These are phyloP conservation scores for Rousettus madagascariensis DNA, from an alignment of 2,797 vertebrate species.

Conservation along the genomic window DNA sequence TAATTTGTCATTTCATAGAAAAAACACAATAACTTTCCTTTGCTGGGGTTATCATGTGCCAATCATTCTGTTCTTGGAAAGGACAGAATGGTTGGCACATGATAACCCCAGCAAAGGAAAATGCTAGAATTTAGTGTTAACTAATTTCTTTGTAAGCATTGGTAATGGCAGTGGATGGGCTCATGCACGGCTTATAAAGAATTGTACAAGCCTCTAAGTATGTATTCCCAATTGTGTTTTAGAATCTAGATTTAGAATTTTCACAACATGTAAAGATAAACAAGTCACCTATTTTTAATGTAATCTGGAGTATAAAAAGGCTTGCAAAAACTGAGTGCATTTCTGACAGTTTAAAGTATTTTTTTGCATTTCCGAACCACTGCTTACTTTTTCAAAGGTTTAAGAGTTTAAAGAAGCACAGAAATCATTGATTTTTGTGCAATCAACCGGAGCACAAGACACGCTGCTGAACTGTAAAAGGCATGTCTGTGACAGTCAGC, in stretches of 20 bases:
- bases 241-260: conserved; percentile 14
- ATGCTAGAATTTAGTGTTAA: neutral
- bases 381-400: neutral
- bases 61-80: neutral
- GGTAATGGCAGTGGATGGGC: neutral
- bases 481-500: neutral
- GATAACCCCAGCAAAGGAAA: neutral
- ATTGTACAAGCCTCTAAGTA: neutral
- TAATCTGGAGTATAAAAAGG: neutral
- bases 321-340: neutral
- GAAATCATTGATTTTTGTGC: neutral
- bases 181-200: neutral
- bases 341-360: neutral
- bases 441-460: neutral
- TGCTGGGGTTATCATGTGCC: too few relatives aligned
- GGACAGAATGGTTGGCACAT: neutral
- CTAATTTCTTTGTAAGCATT: neutral
- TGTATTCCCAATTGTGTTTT: neutral
- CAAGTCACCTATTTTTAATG: neutral
- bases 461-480: neutral
- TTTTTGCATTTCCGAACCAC: neutral
- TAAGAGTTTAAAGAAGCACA: neutral
- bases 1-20: neutral
- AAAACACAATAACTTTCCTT: neutral
- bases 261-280: neutral